Percentiles rank a stretch among this genome's conserved stretches.
Evolutionary conservation across 2,888 invertebrate species (phyloP).

Genomic region (Helicoverpa assulta): DNA sequence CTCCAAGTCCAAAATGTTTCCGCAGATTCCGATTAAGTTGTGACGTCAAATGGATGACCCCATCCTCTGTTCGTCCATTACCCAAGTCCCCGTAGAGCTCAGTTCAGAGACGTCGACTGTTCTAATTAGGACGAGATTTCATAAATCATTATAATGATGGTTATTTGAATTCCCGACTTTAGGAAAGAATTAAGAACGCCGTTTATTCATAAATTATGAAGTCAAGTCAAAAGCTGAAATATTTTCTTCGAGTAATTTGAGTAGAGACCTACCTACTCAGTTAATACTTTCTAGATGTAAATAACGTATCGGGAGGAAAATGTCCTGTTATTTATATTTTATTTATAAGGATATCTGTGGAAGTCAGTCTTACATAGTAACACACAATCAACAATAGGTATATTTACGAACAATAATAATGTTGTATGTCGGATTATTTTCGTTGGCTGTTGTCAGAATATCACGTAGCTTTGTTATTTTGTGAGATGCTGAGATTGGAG

Average conservation of each 20-base stretch:
- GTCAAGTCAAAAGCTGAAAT: conserved; percentile 6
- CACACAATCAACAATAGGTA: conserved; percentile 43
- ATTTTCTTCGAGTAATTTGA: conserved; percentile 4
- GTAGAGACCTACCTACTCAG: conserved; percentile 1
- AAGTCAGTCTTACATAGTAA: conserved; percentile 24
- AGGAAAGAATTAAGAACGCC: conserved; percentile 61
- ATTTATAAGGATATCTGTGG: conserved; percentile 14
- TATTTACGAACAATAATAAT: conserved; percentile 42
- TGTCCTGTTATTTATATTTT: conserved; percentile 38
- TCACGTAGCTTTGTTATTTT: conserved; percentile 39
- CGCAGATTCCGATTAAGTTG: conserved; percentile 59
- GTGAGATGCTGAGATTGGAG: conserved; percentile 13
- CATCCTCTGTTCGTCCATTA: conserved; percentile 66
- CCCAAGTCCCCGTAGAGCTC: conserved; percentile 70
- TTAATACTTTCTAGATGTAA: conserved; percentile 7
- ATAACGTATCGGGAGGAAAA: conserved; percentile 20
- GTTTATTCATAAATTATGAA: conserved; percentile 42
- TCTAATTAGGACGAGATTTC: conserved; percentile 77
- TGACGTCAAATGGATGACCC: conserved; percentile 67
- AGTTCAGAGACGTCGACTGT: conserved; percentile 75
- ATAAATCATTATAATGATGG: conserved; percentile 81
- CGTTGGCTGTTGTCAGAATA: conserved; percentile 29
- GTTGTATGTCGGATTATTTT: conserved; percentile 57
- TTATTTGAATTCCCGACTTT: conserved; percentile 64
- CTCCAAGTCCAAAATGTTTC: conserved; percentile 55